Percentiles rank a stretch among this genome's conserved stretches.
phyloP scores from a whole-genome alignment of 35 echinoderm and acorn worm species.

The Chiridota heheva region DNA sequence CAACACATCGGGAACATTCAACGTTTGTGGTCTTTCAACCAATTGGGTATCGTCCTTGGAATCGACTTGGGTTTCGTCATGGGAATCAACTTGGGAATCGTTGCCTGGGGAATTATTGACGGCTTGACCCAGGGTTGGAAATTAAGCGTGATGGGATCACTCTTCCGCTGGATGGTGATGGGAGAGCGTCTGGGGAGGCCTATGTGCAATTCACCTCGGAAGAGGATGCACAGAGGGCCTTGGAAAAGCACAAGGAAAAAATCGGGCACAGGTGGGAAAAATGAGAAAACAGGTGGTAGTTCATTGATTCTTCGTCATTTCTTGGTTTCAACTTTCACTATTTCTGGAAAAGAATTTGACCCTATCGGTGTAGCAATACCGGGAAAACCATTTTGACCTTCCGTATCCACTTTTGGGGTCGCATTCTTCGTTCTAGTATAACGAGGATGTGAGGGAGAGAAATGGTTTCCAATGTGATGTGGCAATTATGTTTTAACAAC shows the following conservation, averaged over 20 bases:
- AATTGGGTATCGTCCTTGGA: neutral
- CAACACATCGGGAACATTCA: too few relatives aligned
- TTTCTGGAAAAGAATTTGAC: too few relatives aligned
- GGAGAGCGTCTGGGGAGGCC: conserved; percentile 90
- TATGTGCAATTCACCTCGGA: conserved; percentile 97
- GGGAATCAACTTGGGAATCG: conserved; percentile 21
- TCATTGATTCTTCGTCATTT: too few relatives aligned
- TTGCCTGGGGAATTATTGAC: conserved; percentile 43
- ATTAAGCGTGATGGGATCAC: conserved; percentile 90
- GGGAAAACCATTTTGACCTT: too few relatives aligned
- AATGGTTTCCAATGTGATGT: too few relatives aligned
- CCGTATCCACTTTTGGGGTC: too few relatives aligned
- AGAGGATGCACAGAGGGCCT: conserved; percentile 90
- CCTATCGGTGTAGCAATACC: too few relatives aligned
- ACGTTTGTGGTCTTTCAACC: conserved; percentile 28
- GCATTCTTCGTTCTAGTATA: too few relatives aligned
- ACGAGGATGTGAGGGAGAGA: too few relatives aligned
- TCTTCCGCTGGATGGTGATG: conserved; percentile 81
- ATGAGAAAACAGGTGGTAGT: conserved; percentile 21
- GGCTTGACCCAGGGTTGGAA: conserved; percentile 78
- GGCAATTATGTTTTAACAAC: too few relatives aligned
- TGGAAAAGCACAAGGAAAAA: conserved; percentile 93
- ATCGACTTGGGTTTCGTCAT: conserved; percentile 13
- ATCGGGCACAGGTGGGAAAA: conserved; percentile 99
- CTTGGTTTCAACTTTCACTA: too few relatives aligned